phyloP scores from a whole-genome alignment of 2,113 vertebrate genomes.

The Mormyrus iriodes region DNA sequence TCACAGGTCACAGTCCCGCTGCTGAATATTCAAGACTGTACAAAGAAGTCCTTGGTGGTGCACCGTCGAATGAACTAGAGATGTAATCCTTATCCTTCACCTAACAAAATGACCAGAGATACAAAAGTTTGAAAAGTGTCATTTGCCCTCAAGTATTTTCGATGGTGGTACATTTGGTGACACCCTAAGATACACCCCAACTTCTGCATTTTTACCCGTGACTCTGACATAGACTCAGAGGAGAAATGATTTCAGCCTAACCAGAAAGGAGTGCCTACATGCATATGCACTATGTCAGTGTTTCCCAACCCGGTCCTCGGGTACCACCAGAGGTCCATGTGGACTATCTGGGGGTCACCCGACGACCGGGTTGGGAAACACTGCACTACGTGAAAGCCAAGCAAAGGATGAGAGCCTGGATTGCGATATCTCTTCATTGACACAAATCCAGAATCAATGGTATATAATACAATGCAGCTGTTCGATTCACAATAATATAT shows the following conservation, averaged over 20 bases:
- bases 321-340: background rate
- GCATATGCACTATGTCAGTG: background rate
- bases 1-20: background rate
- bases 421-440: background rate
- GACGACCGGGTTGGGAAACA: background rate
- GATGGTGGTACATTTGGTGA: background rate
- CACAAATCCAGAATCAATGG: background rate
- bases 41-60: background rate
- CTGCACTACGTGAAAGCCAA: background rate
- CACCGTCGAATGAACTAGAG: slow-evolving; percentile 1
- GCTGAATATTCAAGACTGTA: background rate
- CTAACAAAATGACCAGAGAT: background rate
- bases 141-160: background rate
- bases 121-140: background rate
- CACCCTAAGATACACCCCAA: background rate
- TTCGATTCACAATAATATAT: background rate
- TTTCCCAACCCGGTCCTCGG: background rate
- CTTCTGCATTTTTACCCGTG: background rate
- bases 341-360: background rate
- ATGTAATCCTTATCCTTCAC: background rate
- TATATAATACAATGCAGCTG: background rate
- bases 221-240: background rate
- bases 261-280: background rate
- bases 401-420: background rate
- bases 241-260: background rate